phyloP scores from a whole-genome alignment of 2,888 invertebrate genomes.

The Stenurella melanura region DNA sequence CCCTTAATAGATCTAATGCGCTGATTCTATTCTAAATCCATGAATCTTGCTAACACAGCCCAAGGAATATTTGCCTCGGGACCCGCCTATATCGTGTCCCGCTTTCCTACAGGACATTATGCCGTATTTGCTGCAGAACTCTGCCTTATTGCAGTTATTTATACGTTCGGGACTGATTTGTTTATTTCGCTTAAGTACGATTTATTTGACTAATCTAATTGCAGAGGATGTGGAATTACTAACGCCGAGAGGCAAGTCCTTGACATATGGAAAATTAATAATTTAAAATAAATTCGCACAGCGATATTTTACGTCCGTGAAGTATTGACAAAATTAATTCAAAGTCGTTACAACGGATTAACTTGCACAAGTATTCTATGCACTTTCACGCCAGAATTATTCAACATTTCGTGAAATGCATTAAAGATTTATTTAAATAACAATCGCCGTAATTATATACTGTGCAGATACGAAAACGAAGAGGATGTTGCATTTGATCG shows the following conservation, averaged over 20 bases:
- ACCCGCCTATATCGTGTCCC: slow-evolving; percentile 69
- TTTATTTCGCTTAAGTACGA: slow-evolving; percentile 56
- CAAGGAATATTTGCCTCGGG: slow-evolving; percentile 68
- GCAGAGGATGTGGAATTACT: slow-evolving; percentile 24
- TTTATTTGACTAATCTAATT: slow-evolving; percentile 43
- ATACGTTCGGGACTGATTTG: slow-evolving; percentile 61
- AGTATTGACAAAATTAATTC: too few relatives aligned
- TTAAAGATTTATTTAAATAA: too few relatives aligned
- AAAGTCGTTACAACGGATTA: too few relatives aligned
- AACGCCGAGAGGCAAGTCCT: background rate
- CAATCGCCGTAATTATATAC: too few relatives aligned
- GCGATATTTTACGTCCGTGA: too few relatives aligned
- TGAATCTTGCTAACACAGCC: slow-evolving; percentile 68
- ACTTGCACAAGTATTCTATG: too few relatives aligned
- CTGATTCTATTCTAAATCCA: slow-evolving; percentile 65
- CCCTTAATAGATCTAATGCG: slow-evolving; percentile 34
- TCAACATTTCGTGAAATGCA: too few relatives aligned
- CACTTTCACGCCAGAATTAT: too few relatives aligned
- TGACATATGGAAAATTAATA: background rate
- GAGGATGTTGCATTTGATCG: too few relatives aligned
- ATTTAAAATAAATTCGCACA: background rate
- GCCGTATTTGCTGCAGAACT: slow-evolving; percentile 61
- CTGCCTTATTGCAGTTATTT: slow-evolving; percentile 66
- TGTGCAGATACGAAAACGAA: too few relatives aligned
- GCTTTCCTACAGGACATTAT: slow-evolving; percentile 67